These are phyloP conservation scores for Blennius ocellaris DNA, from an alignment of 2,113 vertebrate species.

Conservation along the genomic window DNA sequence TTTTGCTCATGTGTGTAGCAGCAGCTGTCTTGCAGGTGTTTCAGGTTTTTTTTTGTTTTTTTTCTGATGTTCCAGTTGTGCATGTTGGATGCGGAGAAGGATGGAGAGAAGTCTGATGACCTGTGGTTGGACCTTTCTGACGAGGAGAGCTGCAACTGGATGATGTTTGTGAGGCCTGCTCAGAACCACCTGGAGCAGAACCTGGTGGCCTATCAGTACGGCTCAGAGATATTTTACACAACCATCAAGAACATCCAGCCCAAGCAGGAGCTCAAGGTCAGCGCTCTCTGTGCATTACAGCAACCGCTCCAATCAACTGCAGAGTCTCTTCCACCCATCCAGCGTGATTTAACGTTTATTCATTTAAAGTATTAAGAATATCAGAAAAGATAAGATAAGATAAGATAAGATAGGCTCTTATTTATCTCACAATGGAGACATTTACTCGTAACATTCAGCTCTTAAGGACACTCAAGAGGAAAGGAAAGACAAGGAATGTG, in stretches of 20 bases:
- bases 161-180: slow-evolving; percentile 98
- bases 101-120: slow-evolving; percentile 86
- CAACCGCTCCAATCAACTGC: no score
- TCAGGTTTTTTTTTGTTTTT: accelerated
- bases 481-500: no score
- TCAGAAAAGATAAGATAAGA: no score
- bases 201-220: slow-evolving; percentile 96
- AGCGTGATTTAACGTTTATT: no score
- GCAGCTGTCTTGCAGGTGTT: background rate
- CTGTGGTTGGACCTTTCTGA: slow-evolving; percentile 96
- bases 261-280: slow-evolving; percentile 97
- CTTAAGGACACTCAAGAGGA: no score
- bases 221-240: slow-evolving; percentile 95
- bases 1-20: background rate
- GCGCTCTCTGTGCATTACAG: background rate
- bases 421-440: no score
- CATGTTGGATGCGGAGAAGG: slow-evolving; percentile 87
- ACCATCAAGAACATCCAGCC: slow-evolving; percentile 98
- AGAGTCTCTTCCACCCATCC: no score
- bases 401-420: no score
- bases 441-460: no score
- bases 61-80: slow-evolving; percentile 83
- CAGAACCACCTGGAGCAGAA: slow-evolving; percentile 98
- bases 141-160: slow-evolving; percentile 97
- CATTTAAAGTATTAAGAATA: no score